Evolutionary conservation across 2,888 invertebrate genomes (phyloP).

Genomic region (Tachina grossa): DNA sequence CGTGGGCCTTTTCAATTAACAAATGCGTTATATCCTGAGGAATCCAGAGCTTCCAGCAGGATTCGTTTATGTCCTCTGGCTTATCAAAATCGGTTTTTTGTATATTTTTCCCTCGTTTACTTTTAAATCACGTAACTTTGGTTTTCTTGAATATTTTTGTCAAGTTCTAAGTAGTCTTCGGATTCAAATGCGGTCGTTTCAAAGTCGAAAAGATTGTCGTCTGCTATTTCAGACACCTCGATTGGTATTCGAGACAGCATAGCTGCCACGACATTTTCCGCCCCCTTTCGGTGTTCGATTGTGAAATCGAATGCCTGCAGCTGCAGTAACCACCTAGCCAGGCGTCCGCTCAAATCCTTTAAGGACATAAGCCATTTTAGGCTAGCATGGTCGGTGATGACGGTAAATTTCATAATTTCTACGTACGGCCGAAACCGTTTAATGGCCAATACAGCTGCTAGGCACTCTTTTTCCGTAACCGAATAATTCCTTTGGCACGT

Average conservation of each 20-base stretch:
- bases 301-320: no score
- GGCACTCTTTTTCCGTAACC: not conserved
- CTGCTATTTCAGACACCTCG: not conserved
- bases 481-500: not conserved
- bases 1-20: slow-evolving; percentile 43
- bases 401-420: slow-evolving; percentile 10
- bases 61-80: not conserved
- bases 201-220: not conserved
- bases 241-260: no score
- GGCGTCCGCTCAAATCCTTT: no score
- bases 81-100: no score
- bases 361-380: not conserved
- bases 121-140: slow-evolving; percentile 70
- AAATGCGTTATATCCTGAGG: slow-evolving; percentile 1
- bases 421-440: slow-evolving; percentile 3
- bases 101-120: not conserved
- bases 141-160: slow-evolving; percentile 6
- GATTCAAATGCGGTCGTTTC: slow-evolving; percentile 20
- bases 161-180: slow-evolving; percentile 23
- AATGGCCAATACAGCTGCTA: not conserved
- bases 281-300: no score
- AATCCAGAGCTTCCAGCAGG: slow-evolving; percentile 40
- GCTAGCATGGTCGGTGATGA: not conserved
- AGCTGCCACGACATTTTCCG: no score
- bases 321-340: no score